These are phyloP conservation scores for mouse (Mus musculus) DNA, from an alignment of 2,113 vertebrate genomes.

Conservation along the genomic window DNA sequence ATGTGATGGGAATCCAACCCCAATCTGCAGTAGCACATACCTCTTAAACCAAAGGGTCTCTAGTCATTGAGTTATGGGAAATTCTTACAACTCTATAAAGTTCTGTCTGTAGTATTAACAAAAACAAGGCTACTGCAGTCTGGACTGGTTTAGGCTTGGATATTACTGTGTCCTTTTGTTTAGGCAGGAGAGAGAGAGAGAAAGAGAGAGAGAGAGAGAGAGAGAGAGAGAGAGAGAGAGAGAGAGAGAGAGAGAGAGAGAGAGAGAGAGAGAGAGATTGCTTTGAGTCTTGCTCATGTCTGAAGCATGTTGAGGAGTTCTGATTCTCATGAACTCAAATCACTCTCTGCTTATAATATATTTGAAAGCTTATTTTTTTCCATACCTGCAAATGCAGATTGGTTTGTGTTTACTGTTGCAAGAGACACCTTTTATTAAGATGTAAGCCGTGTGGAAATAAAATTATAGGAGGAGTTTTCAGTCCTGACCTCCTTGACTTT, in stretches of 20 bases:
- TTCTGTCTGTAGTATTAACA: neutral
- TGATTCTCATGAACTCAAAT: slow-evolving; percentile 37
- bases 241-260: too few species aligned
- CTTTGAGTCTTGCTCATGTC: slow-evolving; percentile 47
- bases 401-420: slow-evolving; percentile 78
- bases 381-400: slow-evolving; percentile 69
- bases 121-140: neutral
- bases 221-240: too few species aligned
- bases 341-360: slow-evolving; percentile 62
- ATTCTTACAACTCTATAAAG: slow-evolving; percentile 14
- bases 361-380: slow-evolving; percentile 61
- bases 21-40: neutral
- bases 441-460: slow-evolving; percentile 74
- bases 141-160: slow-evolving; percentile 41
- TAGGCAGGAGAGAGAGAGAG: neutral
- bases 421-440: slow-evolving; percentile 81
- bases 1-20: neutral
- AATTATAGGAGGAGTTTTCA: slow-evolving; percentile 79
- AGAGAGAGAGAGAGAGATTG: slow-evolving; percentile 8
- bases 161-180: slow-evolving; percentile 26
- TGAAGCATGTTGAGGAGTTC: slow-evolving; percentile 34
- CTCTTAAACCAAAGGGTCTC: neutral
- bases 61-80: neutral
- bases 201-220: too few species aligned
- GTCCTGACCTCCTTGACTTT: slow-evolving; percentile 83